A percentile compares a stretch with the other conserved stretches of the same genome.
Evolutionary conservation across 2,888 invertebrate genomes (phyloP).

Genomic region (Boloria euphrosyne): DNA sequence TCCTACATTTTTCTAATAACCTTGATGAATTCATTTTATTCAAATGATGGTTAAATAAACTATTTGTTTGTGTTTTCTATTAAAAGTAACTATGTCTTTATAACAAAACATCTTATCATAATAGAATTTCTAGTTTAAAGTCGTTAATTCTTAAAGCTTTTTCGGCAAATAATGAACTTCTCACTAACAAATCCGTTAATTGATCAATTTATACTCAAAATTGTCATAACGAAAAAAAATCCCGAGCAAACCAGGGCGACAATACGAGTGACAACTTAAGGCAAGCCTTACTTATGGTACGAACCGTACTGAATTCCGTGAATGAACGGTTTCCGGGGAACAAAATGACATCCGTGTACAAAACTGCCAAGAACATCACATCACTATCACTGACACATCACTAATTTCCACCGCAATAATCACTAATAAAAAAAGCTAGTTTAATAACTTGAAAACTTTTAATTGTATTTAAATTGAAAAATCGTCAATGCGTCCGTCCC

Average conservation of each 20-base stretch:
- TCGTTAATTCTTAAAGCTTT: too few relatives aligned
- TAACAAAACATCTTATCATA: background rate
- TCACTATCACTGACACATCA: slow-evolving; percentile 41
- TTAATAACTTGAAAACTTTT: slow-evolving; percentile 9
- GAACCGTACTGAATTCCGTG: slow-evolving; percentile 37
- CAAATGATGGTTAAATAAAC: background rate
- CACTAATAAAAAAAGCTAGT: background rate
- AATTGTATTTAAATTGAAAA: slow-evolving; percentile 8
- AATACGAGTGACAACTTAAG: slow-evolving; percentile 26
- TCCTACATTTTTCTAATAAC: slow-evolving; percentile 6
- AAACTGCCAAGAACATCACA: slow-evolving; percentile 45
- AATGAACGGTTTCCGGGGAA: slow-evolving; percentile 40
- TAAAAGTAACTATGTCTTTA: background rate
- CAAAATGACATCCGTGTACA: slow-evolving; percentile 42
- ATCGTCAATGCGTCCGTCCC: slow-evolving; percentile 50
- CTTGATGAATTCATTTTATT: slow-evolving; percentile 21
- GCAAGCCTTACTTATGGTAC: slow-evolving; percentile 32
- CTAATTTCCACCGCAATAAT: slow-evolving; percentile 19
- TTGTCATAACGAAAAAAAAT: slow-evolving; percentile 6
- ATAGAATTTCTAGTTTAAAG: background rate
- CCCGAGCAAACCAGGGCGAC: slow-evolving; percentile 29
- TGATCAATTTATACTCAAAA: background rate
- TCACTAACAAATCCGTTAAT: too few relatives aligned
- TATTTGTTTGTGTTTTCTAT: background rate
- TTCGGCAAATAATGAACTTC: too few relatives aligned